phyloP scores from a whole-genome alignment of 2,888 invertebrate genomes.

The Scaptodrosophila latifasciaeformis region DNA sequence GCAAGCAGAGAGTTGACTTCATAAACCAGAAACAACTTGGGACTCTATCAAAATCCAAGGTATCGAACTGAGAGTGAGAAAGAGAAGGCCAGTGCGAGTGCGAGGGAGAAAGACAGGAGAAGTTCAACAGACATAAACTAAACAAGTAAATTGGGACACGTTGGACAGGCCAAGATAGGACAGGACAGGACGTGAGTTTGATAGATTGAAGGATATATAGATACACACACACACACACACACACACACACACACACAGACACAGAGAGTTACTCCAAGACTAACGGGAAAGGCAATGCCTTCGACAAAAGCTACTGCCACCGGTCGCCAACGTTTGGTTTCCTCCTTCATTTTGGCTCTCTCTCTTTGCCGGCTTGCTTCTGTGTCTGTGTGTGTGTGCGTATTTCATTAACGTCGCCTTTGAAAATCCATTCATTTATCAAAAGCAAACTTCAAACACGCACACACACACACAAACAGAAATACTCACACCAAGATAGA shows the following conservation, averaged over 20 bases:
- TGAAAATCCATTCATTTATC: conserved; percentile 62
- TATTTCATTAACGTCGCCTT: conserved; percentile 47
- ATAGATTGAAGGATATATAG: conserved; percentile 3
- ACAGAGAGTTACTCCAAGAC: too few species aligned
- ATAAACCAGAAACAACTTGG: too few species aligned
- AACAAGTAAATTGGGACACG: conserved; percentile 66
- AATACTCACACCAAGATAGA: neutral
- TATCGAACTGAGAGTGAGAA: neutral
- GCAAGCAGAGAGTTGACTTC: too few species aligned
- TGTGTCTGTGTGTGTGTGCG: conserved; percentile 44
- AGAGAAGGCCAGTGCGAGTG: conserved; percentile 3
- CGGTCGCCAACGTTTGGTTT: too few species aligned
- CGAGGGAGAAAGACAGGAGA: conserved; percentile 7
- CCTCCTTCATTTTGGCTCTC: too few species aligned
- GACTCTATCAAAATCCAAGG: neutral
- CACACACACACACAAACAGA: conserved; percentile 8
- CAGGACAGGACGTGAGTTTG: conserved; percentile 7
- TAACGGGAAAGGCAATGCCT: too few species aligned
- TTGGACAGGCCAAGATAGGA: conserved; percentile 50
- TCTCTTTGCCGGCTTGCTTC: neutral
- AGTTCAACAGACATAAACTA: conserved; percentile 39
- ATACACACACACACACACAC: conserved; percentile 13
- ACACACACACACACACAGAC: conserved; percentile 16
- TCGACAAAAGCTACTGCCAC: too few species aligned
- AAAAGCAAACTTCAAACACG: conserved; percentile 41